phyloP scores from a whole-genome alignment of 2,888 invertebrate genomes.

The Globia sparganii region DNA sequence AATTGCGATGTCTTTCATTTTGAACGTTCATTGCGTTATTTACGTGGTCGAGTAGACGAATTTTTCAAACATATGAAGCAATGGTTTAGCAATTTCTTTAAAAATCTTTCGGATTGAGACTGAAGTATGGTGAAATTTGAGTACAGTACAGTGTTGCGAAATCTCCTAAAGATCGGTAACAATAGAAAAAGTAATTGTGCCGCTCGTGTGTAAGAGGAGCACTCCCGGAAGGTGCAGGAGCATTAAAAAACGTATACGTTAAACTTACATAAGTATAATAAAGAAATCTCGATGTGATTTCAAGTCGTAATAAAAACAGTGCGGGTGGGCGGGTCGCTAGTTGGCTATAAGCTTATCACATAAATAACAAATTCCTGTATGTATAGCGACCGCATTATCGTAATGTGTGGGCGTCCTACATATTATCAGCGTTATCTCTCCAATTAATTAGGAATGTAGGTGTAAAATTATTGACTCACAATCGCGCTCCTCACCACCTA shows the following conservation, averaged over 20 bases:
- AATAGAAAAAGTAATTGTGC: too few relatives aligned
- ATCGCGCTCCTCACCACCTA: constrained; percentile 19
- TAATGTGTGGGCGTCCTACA: constrained; percentile 45
- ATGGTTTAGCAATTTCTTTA: background rate
- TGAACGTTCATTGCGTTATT: background rate
- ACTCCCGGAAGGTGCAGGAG: background rate
- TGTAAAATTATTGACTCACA: constrained; percentile 47
- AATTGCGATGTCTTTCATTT: background rate
- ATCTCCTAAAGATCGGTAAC: too few relatives aligned
- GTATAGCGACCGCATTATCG: constrained; percentile 29
- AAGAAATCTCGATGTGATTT: background rate
- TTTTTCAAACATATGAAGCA: background rate
- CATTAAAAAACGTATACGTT: background rate
- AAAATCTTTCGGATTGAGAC: background rate
- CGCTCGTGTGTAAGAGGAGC: background rate
- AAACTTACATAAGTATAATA: background rate
- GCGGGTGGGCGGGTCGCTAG: background rate
- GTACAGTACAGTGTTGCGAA: too few relatives aligned
- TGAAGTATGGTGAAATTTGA: too few relatives aligned
- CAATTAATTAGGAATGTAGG: constrained; percentile 55
- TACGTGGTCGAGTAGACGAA: background rate
- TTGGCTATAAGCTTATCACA: constrained; percentile 22
- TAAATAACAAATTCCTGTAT: constrained; percentile 24
- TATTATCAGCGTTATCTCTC: constrained; percentile 46
- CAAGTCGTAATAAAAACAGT: background rate